These are phyloP conservation scores for Nebria salina DNA, from an alignment of 2,888 invertebrate species.

Conservation along the genomic window DNA sequence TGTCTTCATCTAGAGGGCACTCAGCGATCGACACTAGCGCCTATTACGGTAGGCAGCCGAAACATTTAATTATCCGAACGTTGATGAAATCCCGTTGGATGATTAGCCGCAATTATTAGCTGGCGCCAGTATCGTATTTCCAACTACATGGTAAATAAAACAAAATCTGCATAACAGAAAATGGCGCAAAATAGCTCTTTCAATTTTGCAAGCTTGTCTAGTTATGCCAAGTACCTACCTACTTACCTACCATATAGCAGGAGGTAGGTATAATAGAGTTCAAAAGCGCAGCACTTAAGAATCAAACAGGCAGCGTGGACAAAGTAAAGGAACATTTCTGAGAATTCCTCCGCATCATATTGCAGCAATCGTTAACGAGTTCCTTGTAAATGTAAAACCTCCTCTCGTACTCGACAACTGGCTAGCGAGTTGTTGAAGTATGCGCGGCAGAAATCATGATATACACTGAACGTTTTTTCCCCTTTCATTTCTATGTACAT, in stretches of 20 bases:
- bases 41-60: background rate
- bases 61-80: background rate
- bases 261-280: background rate
- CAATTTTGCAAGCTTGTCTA: background rate
- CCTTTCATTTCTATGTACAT: background rate
- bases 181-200: background rate
- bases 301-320: background rate
- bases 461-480: background rate
- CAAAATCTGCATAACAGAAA: background rate
- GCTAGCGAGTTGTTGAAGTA: background rate
- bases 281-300: background rate
- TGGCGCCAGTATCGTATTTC: background rate
- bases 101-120: background rate
- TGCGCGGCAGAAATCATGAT: background rate
- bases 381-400: background rate
- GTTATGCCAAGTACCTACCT: background rate
- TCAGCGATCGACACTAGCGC: background rate
- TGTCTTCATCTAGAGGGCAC: background rate
- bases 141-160: background rate
- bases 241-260: no score
- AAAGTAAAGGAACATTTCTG: background rate
- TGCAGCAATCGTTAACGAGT: background rate
- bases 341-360: background rate
- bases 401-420: background rate
- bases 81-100: background rate